Base-by-base conservation (phyloP, 2,888 invertebrate species). In the Bombylius major region DNA sequence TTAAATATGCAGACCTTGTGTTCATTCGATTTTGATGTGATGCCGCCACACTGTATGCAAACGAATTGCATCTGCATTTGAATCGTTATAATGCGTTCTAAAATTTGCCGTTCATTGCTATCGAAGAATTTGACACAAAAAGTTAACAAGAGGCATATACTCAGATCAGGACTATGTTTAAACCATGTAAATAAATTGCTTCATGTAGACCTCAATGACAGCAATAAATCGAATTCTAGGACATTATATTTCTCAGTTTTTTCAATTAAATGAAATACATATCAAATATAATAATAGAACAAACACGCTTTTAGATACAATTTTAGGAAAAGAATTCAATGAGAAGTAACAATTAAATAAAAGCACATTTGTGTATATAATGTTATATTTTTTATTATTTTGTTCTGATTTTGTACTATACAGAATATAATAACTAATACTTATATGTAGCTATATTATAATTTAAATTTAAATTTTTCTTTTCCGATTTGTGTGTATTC, bases 171-270 rank as follows among this genome's bases (percentile, higher is more conserved):
- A 50, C 49, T 54, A 50, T 54, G 14, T 45, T 45, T 33, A 34
- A 50, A 11, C 33, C 46, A 47, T 55, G 55, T 55, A 51, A 55
- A 55, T 55, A 51, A 55, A 55, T 55, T 55, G 51, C 50, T 14
- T 55, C 46, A 50, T 55, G 50, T 55, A 51, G 55, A 55, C 55
- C 55, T 44, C 51, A 49, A 50, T 55, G 55, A 45, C 55, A 50
- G 31, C 55, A 55, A 55, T 55, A 55, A 55, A 55, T 55, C 55
- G 55, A 50, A 55, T 46, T 33, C 50, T 55, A 51, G 47, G 50
- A 55, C 50, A 42, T n/a, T 14, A 31, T 55, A 55, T 46, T 47
- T 47, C n/a, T n/a, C n/a, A n/a, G n/a, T n/a, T 46, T 11, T 23
- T 50, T 6, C 23, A 47, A 47, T 9, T 47, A 55, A 33, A 49